Evolutionary conservation across 2,797 vertebrate species (phyloP).

Genomic region (Scarus forsteni): DNA sequence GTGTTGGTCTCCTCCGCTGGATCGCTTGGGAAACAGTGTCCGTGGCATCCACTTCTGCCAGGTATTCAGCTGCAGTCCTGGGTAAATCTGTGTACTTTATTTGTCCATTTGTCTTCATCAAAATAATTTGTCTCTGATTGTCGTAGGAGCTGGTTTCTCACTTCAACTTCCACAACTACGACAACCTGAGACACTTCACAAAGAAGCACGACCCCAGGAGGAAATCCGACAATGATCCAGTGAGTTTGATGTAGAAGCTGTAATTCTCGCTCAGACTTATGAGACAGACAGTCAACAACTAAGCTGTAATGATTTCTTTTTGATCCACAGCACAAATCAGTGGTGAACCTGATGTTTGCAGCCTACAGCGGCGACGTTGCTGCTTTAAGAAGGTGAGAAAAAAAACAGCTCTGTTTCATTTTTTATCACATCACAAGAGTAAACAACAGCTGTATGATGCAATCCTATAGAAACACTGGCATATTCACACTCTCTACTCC

Average conservation of each 20-base stretch:
- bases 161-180: conserved; percentile 95
- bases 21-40: conserved; percentile 92
- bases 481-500: background rate
- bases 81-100: background rate
- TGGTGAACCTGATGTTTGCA: conserved; percentile 92
- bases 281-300: background rate
- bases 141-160: conserved; percentile 90
- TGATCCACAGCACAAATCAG: conserved; percentile 86
- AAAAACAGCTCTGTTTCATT: conserved; percentile 13
- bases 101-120: background rate
- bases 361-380: conserved; percentile 90
- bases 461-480: background rate
- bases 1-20: conserved; percentile 92
- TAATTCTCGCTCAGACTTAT: background rate
- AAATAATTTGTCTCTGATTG: conserved; percentile 12
- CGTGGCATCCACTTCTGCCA: conserved; percentile 92
- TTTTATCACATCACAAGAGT: conserved; percentile 2
- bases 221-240: conserved; percentile 85
- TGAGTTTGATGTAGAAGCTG: conserved; percentile 66
- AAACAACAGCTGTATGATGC: background rate
- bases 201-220: conserved; percentile 91
- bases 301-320: conserved; percentile 7
- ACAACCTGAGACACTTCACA: conserved; percentile 91
- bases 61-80: conserved; percentile 65
- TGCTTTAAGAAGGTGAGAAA: conserved; percentile 86